These are phyloP conservation scores for Mycteria americana DNA, from an alignment of 2,797 vertebrate genomes.

Conservation along the genomic window DNA sequence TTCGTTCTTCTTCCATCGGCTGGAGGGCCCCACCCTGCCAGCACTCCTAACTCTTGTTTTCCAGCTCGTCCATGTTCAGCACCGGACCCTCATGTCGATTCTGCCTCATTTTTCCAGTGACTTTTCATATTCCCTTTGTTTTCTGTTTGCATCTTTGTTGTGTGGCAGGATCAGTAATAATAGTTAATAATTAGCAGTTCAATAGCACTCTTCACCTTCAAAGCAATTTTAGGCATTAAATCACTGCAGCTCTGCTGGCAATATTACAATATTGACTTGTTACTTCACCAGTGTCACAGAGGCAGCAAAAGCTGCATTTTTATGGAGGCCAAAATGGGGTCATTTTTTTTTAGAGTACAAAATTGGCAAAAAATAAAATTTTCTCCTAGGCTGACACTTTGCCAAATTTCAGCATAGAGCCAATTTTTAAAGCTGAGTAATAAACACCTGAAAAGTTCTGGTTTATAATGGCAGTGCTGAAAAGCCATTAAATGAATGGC, in stretches of 20 bases:
- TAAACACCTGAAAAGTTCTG: constrained; percentile 67
- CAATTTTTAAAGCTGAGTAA: constrained; percentile 69
- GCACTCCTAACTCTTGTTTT: not conserved
- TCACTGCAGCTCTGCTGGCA: constrained; percentile 46
- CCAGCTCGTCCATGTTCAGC: not conserved
- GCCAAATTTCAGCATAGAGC: constrained; percentile 65
- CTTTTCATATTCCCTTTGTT: not conserved
- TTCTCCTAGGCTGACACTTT: constrained; percentile 56
- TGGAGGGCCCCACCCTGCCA: not conserved
- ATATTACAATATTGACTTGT: constrained; percentile 52
- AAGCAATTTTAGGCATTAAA: constrained; percentile 54
- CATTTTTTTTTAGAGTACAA: constrained; percentile 4
- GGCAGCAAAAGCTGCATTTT: constrained; percentile 10
- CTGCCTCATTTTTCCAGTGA: not conserved
- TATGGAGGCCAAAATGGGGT: constrained; percentile 51
- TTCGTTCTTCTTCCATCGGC: not conserved
- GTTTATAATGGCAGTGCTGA: constrained; percentile 67
- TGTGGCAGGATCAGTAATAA: constrained; percentile 32
- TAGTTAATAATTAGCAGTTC: constrained; percentile 66
- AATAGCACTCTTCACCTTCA: constrained; percentile 58
- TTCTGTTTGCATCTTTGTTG: constrained; percentile 37
- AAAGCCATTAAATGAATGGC: constrained; percentile 60
- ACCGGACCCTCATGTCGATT: not conserved
- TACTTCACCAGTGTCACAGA: constrained; percentile 51
- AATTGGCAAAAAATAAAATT: constrained; percentile 60